Evolutionary conservation across 2,113 vertebrate genomes (phyloP).

Genomic region (Hippolais icterina): DNA sequence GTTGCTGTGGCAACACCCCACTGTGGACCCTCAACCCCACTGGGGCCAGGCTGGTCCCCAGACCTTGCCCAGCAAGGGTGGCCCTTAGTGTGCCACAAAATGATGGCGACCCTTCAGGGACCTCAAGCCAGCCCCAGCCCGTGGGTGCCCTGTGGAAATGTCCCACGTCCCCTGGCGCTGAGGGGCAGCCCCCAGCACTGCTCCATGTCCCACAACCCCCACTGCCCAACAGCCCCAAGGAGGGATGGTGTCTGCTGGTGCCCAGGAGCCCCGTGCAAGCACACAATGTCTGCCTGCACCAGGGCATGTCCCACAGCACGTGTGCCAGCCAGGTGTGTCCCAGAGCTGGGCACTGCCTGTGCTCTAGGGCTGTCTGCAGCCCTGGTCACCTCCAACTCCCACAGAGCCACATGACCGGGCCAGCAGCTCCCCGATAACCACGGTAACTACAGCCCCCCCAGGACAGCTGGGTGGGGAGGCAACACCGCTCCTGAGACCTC

Average conservation of each 20-base stretch:
- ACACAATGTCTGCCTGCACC: accelerated
- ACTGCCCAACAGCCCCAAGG: accelerated
- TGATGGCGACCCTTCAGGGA: accelerated
- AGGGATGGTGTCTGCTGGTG: accelerated
- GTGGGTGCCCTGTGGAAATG: accelerated
- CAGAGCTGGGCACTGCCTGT: neutral
- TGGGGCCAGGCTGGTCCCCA: neutral
- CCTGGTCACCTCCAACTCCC: neutral
- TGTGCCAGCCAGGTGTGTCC: neutral
- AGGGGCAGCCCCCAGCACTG: neutral
- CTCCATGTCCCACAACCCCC: neutral
- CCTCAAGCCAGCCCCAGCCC: neutral
- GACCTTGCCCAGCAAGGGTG: neutral
- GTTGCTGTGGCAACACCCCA: neutral
- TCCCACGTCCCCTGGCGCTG: neutral
- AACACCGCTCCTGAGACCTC: neutral
- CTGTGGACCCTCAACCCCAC: neutral
- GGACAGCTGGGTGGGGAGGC: neutral
- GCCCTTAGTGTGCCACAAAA: accelerated
- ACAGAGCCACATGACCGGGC: neutral
- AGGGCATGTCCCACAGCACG: neutral
- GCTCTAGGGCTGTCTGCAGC: neutral
- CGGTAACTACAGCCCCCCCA: accelerated
- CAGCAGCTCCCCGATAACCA: neutral
- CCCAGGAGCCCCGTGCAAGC: accelerated